A percentile compares a stretch with the other conserved stretches of the same genome.
Conservation (phyloP, 2,797 vertebrate genomes). For the Amazonetta brasiliensis region DNA sequence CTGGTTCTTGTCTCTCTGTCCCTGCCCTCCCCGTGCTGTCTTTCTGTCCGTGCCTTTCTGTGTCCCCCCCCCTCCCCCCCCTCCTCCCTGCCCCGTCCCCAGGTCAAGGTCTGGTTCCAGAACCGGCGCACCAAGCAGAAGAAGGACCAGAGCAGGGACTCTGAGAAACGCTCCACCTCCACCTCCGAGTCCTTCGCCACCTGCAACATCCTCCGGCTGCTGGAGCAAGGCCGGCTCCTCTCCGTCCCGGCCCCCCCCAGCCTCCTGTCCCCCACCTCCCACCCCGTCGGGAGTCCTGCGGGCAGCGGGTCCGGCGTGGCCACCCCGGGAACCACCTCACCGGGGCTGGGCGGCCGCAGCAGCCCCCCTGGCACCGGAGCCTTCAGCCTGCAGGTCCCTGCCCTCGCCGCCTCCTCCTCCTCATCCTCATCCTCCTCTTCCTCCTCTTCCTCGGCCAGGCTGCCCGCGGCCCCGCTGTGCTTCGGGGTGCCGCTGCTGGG, state of each 20-base stretch:
- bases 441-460: slow-evolving; percentile 79
- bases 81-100: not conserved
- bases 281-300: slow-evolving; percentile 32
- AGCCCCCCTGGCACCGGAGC: slow-evolving; percentile 62
- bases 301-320: slow-evolving; percentile 77
- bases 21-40: not conserved
- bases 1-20: not conserved
- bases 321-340: slow-evolving; percentile 63
- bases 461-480: slow-evolving; percentile 82
- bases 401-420: slow-evolving; percentile 63
- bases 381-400: slow-evolving; percentile 83
- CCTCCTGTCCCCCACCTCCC: slow-evolving; percentile 77
- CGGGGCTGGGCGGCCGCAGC: slow-evolving; percentile 47
- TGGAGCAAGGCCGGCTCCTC: slow-evolving; percentile 93
- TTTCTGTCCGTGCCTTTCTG: slow-evolving; percentile 5
- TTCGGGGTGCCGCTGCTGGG: slow-evolving; percentile 86
- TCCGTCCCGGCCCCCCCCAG: slow-evolving; percentile 83
- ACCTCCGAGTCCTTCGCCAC: slow-evolving; percentile 92
- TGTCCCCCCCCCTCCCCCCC: not conserved
- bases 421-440: slow-evolving; percentile 76
- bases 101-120: slow-evolving; percentile 99
- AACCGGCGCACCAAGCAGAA: slow-evolving; percentile 98
- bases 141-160: slow-evolving; percentile 95
- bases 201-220: slow-evolving; percentile 92
- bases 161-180: slow-evolving; percentile 86